Percentiles rank a stretch among this genome's conserved stretches.
These are phyloP conservation scores for Aleiodes testaceus DNA, from an alignment of 2,888 invertebrate genomes.

Conservation along the genomic window DNA sequence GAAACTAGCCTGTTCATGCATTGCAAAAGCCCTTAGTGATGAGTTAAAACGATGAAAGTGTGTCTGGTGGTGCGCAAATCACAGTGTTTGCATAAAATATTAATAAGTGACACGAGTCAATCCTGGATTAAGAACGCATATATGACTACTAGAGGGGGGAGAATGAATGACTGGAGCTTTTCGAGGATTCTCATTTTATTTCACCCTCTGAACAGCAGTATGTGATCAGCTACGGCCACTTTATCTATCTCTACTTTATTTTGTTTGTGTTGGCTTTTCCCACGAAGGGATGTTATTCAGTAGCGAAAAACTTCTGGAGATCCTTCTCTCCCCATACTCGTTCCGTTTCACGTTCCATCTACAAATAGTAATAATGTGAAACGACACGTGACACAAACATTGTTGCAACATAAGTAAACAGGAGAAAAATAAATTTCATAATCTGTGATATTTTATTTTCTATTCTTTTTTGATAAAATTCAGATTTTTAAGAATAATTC, in stretches of 20 bases:
- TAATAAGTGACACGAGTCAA: conserved; percentile 73
- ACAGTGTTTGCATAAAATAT: conserved; percentile 73
- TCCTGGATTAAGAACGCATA: conserved; percentile 67
- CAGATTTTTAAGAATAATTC: not conserved
- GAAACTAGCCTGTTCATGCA: conserved; percentile 22
- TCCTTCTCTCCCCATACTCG: not conserved
- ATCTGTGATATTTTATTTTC: not conserved
- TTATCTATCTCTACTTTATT: conserved; percentile 72
- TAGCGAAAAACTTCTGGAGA: not conserved
- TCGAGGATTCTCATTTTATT: conserved; percentile 27
- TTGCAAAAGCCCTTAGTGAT: not conserved
- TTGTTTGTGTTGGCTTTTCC: conserved; percentile 71
- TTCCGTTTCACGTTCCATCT: conserved; percentile 44
- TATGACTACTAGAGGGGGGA: conserved; percentile 22
- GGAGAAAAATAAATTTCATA: not conserved
- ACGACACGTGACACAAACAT: conserved; percentile 65
- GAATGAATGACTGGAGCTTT: conserved; percentile 26
- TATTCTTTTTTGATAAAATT: too few relatives aligned
- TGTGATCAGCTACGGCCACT: conserved; percentile 61
- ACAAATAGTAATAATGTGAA: conserved; percentile 73
- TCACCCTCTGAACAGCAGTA: conserved; percentile 26
- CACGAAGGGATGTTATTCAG: conserved; percentile 59
- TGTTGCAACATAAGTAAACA: conserved; percentile 28
- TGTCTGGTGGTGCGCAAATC: conserved; percentile 64
- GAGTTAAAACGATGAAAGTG: conserved; percentile 25